Percentiles rank a stretch among this genome's conserved stretches.
Evolutionary conservation across 2,888 invertebrate genomes (phyloP).

Genomic region (Pyrrhosoma nymphula): DNA sequence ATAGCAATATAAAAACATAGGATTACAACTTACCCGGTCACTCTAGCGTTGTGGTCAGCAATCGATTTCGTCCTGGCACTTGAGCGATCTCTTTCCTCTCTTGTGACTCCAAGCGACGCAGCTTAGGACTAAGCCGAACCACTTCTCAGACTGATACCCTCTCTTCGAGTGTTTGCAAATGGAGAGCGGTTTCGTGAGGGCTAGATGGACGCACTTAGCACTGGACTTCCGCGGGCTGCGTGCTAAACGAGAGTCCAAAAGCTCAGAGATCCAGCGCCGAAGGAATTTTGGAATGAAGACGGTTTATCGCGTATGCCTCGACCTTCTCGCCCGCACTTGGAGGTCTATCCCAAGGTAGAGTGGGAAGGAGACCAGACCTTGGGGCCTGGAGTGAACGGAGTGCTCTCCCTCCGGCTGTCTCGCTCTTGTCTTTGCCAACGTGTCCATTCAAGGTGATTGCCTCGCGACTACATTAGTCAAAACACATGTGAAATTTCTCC

Average conservation of each 20-base stretch:
- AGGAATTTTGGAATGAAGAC: background rate
- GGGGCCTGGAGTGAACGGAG: background rate
- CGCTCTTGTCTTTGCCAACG: background rate
- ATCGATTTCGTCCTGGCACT: background rate
- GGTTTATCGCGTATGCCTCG: background rate
- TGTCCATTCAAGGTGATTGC: background rate
- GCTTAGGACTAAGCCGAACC: background rate
- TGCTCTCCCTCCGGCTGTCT: background rate
- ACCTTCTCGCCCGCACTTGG: background rate
- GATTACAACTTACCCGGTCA: too few relatives aligned
- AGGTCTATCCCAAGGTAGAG: background rate
- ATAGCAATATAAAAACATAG: too few relatives aligned
- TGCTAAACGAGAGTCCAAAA: background rate
- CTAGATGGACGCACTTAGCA: background rate
- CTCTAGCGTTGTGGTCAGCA: background rate
- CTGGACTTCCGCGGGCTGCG: background rate
- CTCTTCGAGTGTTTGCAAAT: constrained; percentile 48
- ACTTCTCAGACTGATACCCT: constrained; percentile 12
- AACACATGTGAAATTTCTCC: too few relatives aligned
- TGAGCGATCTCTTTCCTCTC: background rate
- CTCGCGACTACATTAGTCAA: too few relatives aligned
- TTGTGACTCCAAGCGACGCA: background rate
- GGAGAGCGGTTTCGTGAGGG: constrained; percentile 20
- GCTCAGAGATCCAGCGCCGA: background rate
- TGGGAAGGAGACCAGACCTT: background rate